phyloP scores from a whole-genome alignment of 2,888 invertebrate species.

The Napeogenes inachia region DNA sequence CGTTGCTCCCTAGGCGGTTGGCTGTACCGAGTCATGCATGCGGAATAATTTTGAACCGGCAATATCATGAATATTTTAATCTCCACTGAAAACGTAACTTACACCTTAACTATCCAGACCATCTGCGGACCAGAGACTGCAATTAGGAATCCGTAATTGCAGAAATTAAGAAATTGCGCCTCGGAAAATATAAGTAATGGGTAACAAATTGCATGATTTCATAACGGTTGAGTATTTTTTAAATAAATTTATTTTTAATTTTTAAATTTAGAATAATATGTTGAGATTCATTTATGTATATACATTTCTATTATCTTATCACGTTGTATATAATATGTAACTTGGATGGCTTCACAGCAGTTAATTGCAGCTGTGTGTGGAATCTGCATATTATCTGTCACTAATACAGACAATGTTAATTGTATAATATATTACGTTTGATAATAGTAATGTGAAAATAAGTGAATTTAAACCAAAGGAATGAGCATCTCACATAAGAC shows the following conservation, averaged over 20 bases:
- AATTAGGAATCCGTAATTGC: slow-evolving; percentile 9
- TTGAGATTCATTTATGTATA: not conserved
- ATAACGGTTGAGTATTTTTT: not conserved
- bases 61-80: slow-evolving; percentile 40
- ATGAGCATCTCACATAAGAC: not conserved
- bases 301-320: not conserved
- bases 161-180: slow-evolving; percentile 3
- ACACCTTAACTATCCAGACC: slow-evolving; percentile 5
- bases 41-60: slow-evolving; percentile 35
- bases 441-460: not conserved
- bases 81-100: slow-evolving; percentile 19
- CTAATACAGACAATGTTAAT: not conserved
- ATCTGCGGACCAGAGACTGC: slow-evolving; percentile 2
- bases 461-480: slow-evolving; percentile 2
- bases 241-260: not conserved
- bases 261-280: no score
- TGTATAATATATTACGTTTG: not conserved
- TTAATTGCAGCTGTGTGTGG: no score
- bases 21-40: slow-evolving; percentile 31
- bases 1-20: slow-evolving; percentile 20
- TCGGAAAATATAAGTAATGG: slow-evolving; percentile 1
- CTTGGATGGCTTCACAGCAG: not conserved
- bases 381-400: not conserved
- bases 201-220: slow-evolving; percentile 1
- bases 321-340: not conserved